Evolutionary conservation across 2,888 invertebrate genomes (phyloP).

Genomic region (Troides oblongomaculatus): DNA sequence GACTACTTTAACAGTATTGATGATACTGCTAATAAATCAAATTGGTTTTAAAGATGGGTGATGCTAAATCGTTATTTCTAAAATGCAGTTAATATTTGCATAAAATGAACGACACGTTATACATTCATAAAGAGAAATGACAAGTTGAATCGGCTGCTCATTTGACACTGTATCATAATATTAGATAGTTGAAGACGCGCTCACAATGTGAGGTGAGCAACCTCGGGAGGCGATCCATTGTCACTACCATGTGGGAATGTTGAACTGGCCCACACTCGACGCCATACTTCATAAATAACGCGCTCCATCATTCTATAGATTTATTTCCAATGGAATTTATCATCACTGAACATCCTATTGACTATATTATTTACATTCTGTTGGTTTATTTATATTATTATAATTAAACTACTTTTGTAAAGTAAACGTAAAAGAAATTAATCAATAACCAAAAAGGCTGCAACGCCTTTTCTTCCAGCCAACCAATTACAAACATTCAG

Average conservation of each 20-base stretch:
- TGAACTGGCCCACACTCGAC: slow-evolving; percentile 46
- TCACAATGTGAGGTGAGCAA: slow-evolving; percentile 65
- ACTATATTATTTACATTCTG: background rate
- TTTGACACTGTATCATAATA: slow-evolving; percentile 65
- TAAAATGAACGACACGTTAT: background rate
- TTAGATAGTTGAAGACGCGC: slow-evolving; percentile 47
- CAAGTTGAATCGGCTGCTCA: slow-evolving; percentile 40
- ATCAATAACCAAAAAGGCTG: too few species aligned
- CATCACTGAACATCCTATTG: too few species aligned
- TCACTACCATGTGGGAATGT: slow-evolving; percentile 64
- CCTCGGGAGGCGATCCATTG: slow-evolving; percentile 57
- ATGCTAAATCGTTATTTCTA: too few species aligned
- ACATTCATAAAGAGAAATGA: slow-evolving; percentile 32
- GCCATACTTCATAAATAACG: slow-evolving; percentile 22
- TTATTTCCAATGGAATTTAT: background rate
- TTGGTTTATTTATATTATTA: background rate
- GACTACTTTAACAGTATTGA: too few species aligned
- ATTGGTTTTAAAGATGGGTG: too few species aligned
- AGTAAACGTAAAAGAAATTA: too few species aligned
- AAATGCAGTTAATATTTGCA: too few species aligned
- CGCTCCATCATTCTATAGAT: background rate
- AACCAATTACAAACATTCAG: too few species aligned
- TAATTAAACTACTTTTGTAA: background rate
- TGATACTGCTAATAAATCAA: too few species aligned
- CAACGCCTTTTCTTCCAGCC: too few species aligned